Evolutionary conservation across 2,888 invertebrate species (phyloP).

Genomic region (Polylopha cassiicola): DNA sequence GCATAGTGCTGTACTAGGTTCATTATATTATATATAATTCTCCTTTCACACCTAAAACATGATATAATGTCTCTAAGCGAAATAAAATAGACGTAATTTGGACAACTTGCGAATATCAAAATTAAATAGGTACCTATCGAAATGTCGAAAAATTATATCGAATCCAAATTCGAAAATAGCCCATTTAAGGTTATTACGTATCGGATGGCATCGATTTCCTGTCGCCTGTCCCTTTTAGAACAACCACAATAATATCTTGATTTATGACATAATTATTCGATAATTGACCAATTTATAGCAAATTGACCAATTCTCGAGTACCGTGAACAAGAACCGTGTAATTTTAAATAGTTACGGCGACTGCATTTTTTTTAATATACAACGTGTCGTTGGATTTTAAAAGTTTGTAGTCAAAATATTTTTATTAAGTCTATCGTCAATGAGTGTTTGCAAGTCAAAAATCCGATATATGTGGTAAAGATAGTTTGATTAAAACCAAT

Average conservation of each 20-base stretch:
- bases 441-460: too few species aligned
- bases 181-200: slow-evolving; percentile 16
- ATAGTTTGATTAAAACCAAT: too few species aligned
- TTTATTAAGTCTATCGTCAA: too few species aligned
- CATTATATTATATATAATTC: too few species aligned
- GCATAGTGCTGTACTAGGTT: too few species aligned
- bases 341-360: slow-evolving; percentile 49
- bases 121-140: too few species aligned
- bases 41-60: too few species aligned
- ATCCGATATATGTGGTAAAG: too few species aligned
- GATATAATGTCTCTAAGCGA: too few species aligned
- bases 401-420: too few species aligned
- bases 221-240: slow-evolving; percentile 36
- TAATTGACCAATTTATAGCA: slow-evolving; percentile 59
- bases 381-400: too few species aligned
- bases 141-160: background rate
- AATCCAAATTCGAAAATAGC: slow-evolving; percentile 12
- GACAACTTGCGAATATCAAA: slow-evolving; percentile 6
- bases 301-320: slow-evolving; percentile 49
- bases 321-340: slow-evolving; percentile 44
- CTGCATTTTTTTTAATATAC: slow-evolving; percentile 22
- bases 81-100: slow-evolving; percentile 4
- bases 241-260: slow-evolving; percentile 43
- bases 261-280: slow-evolving; percentile 52
- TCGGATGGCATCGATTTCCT: slow-evolving; percentile 29